Evolutionary conservation across 2,888 invertebrate genomes (phyloP).

Genomic region (Rhamnusium bicolor): DNA sequence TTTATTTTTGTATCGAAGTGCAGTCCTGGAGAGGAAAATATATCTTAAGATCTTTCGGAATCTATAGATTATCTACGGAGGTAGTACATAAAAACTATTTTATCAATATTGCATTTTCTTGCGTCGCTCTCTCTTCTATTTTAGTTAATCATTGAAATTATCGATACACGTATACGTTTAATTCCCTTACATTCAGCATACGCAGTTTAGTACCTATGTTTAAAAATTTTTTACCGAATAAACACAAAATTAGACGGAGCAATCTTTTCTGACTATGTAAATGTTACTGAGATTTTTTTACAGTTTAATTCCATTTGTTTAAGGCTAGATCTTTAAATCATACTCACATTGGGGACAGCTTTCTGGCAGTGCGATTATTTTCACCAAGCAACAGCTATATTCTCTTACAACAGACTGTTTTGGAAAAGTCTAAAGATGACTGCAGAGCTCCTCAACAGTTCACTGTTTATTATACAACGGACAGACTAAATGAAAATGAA

Average conservation of each 20-base stretch:
- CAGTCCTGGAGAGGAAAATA: no score
- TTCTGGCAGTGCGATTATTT: constrained; percentile 62
- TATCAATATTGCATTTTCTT: no score
- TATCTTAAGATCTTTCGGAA: no score
- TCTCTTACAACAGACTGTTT: constrained; percentile 57
- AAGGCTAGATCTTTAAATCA: constrained; percentile 66
- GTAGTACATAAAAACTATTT: no score
- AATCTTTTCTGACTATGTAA: neutral
- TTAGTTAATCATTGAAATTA: no score
- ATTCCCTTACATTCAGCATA: no score
- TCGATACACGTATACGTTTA: no score
- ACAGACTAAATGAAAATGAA: constrained; percentile 59
- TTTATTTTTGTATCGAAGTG: no score
- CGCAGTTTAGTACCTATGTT: no score
- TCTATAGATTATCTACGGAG: no score
- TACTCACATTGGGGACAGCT: constrained; percentile 56
- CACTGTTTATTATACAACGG: constrained; percentile 64
- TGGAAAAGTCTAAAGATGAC: constrained; percentile 51
- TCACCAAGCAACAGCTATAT: constrained; percentile 67
- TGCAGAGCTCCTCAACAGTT: constrained; percentile 66
- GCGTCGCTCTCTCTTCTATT: no score
- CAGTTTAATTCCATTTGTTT: constrained; percentile 41
- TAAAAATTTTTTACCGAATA: neutral
- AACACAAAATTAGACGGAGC: neutral
- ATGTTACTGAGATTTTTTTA: neutral